Evolutionary conservation across 1,140 invertebrate species (phyloP), one percentile per base, ranked within the genome.

Genomic region (Drosophila oshimai): DNA sequence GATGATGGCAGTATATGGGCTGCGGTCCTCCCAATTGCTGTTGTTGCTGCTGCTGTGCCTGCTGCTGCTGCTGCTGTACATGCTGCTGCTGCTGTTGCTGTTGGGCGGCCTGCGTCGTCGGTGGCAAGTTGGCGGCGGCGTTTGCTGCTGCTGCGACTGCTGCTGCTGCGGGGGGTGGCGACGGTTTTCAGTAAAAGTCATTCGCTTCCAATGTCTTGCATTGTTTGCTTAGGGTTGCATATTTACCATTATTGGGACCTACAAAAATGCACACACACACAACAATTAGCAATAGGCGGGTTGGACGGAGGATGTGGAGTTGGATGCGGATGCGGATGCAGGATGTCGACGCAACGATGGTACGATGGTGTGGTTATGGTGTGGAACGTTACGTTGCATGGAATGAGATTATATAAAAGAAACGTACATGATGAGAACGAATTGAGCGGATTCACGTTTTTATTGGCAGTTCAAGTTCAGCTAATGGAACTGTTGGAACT

Each of bases 131-230:
- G 50, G 67, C 75, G 49, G 74, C 87, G 61, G 71, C 65, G 13
- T 64, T 80, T 15, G 71, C 58, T 45, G 79, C 62, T 64, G 74
- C 76, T 61, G 77, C 55, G 42, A 72, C 61, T 57, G 77, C 76
- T 74, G 75, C 75, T 79, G 77, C 83, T 73, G 86, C 70, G 57
- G 72, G 68, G 72, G 92, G 93, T 91, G 92, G 91, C 92, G 93
- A 93, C 92, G 93, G 93, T 91, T 94, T 95, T 97, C 96, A 98
- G 95, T 98, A 98, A 93, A 97, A 98, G 93, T 98, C 96, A 90
- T 95, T 96, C 62, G 96, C 96, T 93, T 97, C 97, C 45, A 97
- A 93, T 57, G 97, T 98, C 92, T 98, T 98, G 94, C 97, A 98
- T 92, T 97, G 96, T 93, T 97, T 97, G 94, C 96, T 97, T 92